Evolutionary conservation across 2,888 invertebrate genomes (phyloP).

Genomic region (Platerodrilus igneus): DNA sequence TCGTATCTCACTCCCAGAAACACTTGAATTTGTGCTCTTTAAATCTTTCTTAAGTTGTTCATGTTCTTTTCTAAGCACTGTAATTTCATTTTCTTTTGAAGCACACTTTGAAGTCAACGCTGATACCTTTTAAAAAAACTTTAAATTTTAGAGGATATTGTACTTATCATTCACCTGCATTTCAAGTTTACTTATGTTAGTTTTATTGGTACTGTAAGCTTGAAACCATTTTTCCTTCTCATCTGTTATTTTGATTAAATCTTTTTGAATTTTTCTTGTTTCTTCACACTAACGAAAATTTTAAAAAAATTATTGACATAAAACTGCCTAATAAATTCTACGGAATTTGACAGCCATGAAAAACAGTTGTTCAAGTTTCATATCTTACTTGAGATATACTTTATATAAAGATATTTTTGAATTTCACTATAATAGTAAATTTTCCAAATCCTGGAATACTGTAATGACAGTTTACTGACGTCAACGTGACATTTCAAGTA

Average conservation of each 20-base stretch:
- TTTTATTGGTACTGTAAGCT: slow-evolving; percentile 37
- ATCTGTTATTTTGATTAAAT: slow-evolving; percentile 37
- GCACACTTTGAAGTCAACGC: slow-evolving; percentile 37
- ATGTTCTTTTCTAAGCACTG: slow-evolving; percentile 46
- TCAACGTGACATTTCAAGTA: too few species aligned
- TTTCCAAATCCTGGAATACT: too few species aligned
- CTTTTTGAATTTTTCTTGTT: slow-evolving; percentile 39
- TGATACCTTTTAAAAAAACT: slow-evolving; percentile 31
- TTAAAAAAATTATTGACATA: too few species aligned
- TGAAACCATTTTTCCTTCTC: slow-evolving; percentile 46
- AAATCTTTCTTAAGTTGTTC: slow-evolving; percentile 49
- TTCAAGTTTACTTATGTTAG: slow-evolving; percentile 39
- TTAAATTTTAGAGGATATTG: background rate
- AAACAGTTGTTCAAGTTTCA: too few species aligned
- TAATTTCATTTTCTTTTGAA: slow-evolving; percentile 41
- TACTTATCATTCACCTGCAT: slow-evolving; percentile 32
- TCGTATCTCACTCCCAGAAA: slow-evolving; percentile 48
- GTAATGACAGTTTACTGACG: too few species aligned
- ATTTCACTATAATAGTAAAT: too few species aligned
- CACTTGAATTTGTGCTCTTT: slow-evolving; percentile 45
- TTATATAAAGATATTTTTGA: too few species aligned
- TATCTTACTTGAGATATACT: too few species aligned
- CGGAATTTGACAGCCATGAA: too few species aligned
- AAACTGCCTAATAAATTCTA: too few species aligned
- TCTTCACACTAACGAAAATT: slow-evolving; percentile 40